Conservation (phyloP, 2,888 invertebrate genomes). For the Branchipolynoe longqiensis region DNA sequence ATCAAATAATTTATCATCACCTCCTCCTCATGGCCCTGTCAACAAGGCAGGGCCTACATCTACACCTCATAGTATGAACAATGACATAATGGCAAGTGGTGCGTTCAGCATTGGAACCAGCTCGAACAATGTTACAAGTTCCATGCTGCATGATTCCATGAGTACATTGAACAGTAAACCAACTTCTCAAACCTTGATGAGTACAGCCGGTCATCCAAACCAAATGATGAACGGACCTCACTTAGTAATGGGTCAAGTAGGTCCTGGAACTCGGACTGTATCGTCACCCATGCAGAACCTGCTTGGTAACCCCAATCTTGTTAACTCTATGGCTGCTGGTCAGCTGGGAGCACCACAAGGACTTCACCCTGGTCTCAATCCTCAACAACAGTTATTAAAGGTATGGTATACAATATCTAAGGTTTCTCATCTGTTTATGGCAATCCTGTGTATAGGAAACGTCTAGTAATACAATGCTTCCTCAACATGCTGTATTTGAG, state of each 20-base stretch:
- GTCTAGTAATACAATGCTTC: no score
- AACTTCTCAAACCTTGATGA: slow-evolving; percentile 64
- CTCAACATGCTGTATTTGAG: no score
- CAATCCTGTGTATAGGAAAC: no score
- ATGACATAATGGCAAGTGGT: slow-evolving; percentile 60
- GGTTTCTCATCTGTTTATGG: no score
- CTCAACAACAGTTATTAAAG: slow-evolving; percentile 36
- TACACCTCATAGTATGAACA: slow-evolving; percentile 58
- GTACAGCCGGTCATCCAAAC: slow-evolving; percentile 60
- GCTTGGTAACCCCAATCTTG: slow-evolving; percentile 55
- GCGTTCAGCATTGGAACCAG: slow-evolving; percentile 45
- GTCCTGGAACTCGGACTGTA: slow-evolving; percentile 57
- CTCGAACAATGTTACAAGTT: slow-evolving; percentile 56
- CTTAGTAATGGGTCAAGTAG: slow-evolving; percentile 69
- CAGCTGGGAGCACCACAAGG: slow-evolving; percentile 32
- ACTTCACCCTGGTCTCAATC: slow-evolving; percentile 54
- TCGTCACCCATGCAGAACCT: slow-evolving; percentile 54
- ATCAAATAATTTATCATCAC: slow-evolving; percentile 75
- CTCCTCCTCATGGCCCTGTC: slow-evolving; percentile 73
- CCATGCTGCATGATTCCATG: slow-evolving; percentile 59
- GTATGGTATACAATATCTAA: no score
- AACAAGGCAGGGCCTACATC: slow-evolving; percentile 51
- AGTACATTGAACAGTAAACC: slow-evolving; percentile 65
- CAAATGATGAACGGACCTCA: slow-evolving; percentile 80
- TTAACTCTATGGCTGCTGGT: slow-evolving; percentile 59